Conservation (phyloP, 2,888 invertebrate species). For the Eueremaeus valkanovi region DNA sequence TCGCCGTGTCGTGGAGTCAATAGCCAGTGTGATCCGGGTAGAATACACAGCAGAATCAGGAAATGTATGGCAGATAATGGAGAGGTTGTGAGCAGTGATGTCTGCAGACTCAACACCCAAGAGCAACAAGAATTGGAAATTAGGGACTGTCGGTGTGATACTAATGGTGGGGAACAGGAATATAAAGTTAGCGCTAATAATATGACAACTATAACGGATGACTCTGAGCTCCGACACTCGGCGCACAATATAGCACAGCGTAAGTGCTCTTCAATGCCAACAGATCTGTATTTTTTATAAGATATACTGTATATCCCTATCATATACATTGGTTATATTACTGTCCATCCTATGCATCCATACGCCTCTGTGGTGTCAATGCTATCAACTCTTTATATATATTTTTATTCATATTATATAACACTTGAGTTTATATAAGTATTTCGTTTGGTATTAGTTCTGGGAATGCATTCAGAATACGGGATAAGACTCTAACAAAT, state of each 20-base stretch:
- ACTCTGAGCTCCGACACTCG: background rate
- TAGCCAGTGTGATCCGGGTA: conserved; percentile 11
- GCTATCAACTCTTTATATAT: no score
- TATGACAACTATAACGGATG: background rate
- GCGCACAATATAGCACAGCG: background rate
- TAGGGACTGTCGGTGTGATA: conserved; percentile 8
- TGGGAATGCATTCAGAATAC: no score
- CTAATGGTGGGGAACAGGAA: background rate
- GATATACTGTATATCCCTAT: no score
- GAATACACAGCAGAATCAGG: conserved; percentile 37
- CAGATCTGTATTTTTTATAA: no score
- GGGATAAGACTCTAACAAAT: background rate
- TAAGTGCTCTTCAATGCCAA: background rate
- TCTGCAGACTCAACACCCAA: background rate
- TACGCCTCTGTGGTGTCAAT: no score
- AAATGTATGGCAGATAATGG: conserved; percentile 30
- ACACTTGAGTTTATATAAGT: no score
- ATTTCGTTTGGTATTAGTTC: no score
- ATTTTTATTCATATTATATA: no score
- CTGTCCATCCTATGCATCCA: no score
- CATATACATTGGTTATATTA: no score
- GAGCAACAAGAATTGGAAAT: conserved; percentile 32
- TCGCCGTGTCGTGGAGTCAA: conserved; percentile 30
- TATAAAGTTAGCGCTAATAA: background rate
- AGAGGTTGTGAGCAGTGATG: conserved; percentile 1